Percentiles rank a stretch among this genome's conserved stretches.
These are phyloP conservation scores for Drosophila santomea DNA, from an alignment of 1,140 invertebrate species.

Conservation along the genomic window DNA sequence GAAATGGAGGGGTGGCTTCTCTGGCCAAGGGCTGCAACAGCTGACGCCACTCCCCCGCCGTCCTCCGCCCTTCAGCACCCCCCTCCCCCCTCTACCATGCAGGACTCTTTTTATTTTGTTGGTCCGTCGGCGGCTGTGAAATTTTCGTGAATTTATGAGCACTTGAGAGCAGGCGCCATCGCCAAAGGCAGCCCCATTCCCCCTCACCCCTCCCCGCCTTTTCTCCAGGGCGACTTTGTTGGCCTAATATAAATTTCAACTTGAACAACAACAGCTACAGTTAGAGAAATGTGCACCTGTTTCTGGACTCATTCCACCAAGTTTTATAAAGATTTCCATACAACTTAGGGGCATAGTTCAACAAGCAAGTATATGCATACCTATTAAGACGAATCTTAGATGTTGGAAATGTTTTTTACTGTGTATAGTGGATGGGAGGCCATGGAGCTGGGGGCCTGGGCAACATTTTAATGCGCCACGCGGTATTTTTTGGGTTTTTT, in stretches of 20 bases:
- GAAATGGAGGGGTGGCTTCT: not conserved
- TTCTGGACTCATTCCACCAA: not conserved
- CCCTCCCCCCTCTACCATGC: not conserved
- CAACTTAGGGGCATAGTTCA: no score
- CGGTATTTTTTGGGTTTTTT: constrained; percentile 50
- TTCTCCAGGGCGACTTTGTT: constrained; percentile 63
- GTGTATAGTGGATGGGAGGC: not conserved
- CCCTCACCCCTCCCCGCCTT: not conserved
- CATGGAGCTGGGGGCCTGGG: constrained; percentile 14
- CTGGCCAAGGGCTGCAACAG: constrained; percentile 58
- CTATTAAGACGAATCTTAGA: not conserved
- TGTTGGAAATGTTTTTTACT: not conserved
- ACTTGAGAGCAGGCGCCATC: constrained; percentile 78
- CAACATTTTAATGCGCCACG: constrained; percentile 75
- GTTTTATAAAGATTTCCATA: no score
- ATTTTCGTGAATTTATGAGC: constrained; percentile 82
- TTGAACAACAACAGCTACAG: constrained; percentile 63
- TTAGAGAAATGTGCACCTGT: not conserved
- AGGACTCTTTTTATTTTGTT: constrained; percentile 64
- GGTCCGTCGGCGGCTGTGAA: constrained; percentile 76
- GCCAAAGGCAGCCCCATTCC: constrained; percentile 43
- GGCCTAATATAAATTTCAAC: constrained; percentile 80
- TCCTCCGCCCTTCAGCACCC: not conserved
- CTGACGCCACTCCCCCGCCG: constrained; percentile 47
- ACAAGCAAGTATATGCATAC: no score